Evolutionary conservation across 2,797 vertebrate genomes (phyloP), one percentile per base, ranked within the genome.

Genomic region (Fistularia commersonii): DNA sequence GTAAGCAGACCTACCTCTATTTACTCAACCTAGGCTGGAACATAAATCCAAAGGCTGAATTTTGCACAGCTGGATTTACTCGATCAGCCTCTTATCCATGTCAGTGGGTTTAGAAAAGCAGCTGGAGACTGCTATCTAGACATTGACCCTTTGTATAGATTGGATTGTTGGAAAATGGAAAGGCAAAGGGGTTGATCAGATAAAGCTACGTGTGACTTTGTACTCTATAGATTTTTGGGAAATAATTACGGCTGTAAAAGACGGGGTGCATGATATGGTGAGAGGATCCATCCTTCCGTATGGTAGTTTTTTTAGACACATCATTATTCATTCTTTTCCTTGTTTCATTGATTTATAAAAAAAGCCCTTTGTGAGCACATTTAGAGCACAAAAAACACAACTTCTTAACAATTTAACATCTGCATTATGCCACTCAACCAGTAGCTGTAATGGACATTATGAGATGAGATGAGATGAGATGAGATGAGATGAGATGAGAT

Each of bases 101-200:
- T 57, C 15, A 48, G 10, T 48, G 4, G 34, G 23, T 23, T 23
- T 23, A 48, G 5, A 39, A 56, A 48, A 64, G 57, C 23, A 58
- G 55, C 58, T 62, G 50, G 45, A 53, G 42, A 11, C 37, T 35
- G 54, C 47, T 45, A 55, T 74, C 33, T 32, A 46, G 50, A 66
- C 50, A 48, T 33, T 54, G 51, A 45, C 52, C 56, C 35, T 51
- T 34, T 48, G 31, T 64, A 59, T 66, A 62, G 78, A 79, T 74
- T 11, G 48, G 52, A 39, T 13, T 54, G 38, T 54, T 48, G 13
- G 48, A 44, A 62, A 74, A 69, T 46, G 56, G 46, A 58, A 54
- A 43, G 61, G 64, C 48, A 56, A 42, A 35, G 41, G 53, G 52
- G 61, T 45, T 58, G 59, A 80, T 79, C 74, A 73, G 74, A 83